phyloP scores from a whole-genome alignment of 2,888 invertebrate species.

The Pterostichus niger region DNA sequence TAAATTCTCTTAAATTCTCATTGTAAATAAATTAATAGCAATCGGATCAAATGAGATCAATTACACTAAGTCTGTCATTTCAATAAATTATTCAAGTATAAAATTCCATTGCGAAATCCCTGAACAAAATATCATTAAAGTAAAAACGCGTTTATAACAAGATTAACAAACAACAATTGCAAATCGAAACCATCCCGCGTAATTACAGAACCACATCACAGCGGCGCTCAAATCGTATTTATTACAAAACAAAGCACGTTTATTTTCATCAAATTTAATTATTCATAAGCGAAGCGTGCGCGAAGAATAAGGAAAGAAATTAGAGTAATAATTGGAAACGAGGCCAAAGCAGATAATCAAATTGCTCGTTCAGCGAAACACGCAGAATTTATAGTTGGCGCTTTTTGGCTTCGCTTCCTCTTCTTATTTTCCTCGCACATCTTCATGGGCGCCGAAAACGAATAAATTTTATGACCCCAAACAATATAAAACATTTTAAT shows the following conservation, averaged over 20 bases:
- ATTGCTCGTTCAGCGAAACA: constrained; percentile 50
- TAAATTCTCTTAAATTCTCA: constrained; percentile 35
- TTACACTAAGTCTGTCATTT: constrained; percentile 22
- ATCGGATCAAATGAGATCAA: constrained; percentile 15
- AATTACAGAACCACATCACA: neutral
- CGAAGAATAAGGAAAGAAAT: constrained; percentile 47
- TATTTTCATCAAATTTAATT: constrained; percentile 32
- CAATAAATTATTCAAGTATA: constrained; percentile 20
- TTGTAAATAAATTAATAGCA: constrained; percentile 19
- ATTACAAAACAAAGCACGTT: constrained; percentile 29
- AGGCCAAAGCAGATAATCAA: constrained; percentile 34
- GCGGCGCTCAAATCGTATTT: constrained; percentile 2
- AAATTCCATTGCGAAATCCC: constrained; percentile 18
- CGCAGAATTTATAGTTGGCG: constrained; percentile 49
- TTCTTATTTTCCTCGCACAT: neutral
- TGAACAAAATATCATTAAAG: constrained; percentile 8
- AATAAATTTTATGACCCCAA: neutral
- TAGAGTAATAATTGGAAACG: constrained; percentile 55
- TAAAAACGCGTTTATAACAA: constrained; percentile 8
- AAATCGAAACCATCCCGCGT: neutral
- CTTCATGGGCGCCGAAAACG: neutral
- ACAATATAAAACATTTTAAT: too few relatives aligned
- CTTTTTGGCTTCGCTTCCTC: neutral
- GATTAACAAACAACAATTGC: neutral
- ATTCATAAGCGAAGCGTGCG: constrained; percentile 26